Percentiles rank a stretch among this genome's conserved stretches.
Conservation (phyloP, 2,888 invertebrate species). For the Physocephala rufipes region DNA sequence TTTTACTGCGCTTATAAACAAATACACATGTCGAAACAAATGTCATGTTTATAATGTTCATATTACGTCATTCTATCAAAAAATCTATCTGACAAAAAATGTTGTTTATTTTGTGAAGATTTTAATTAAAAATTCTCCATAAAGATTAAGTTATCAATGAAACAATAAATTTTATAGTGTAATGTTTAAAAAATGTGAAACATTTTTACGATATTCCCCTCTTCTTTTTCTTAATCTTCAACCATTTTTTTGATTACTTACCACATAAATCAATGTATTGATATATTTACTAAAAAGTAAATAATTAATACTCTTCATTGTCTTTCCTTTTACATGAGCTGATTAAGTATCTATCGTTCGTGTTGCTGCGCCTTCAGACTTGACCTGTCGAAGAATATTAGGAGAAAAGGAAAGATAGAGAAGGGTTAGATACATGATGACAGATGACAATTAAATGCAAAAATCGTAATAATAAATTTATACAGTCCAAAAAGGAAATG, state of each 20-base stretch:
- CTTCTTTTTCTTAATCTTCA: neutral
- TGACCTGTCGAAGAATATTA: slow-evolving; percentile 45
- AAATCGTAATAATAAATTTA: slow-evolving; percentile 6
- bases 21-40: neutral
- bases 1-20: neutral
- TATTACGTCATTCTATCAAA: neutral
- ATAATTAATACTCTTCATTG: slow-evolving; percentile 59
- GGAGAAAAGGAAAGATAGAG: slow-evolving; percentile 11
- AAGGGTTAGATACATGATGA: neutral
- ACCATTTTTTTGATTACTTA: too few relatives aligned
- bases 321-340: slow-evolving; percentile 41
- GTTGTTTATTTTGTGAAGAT: too few relatives aligned
- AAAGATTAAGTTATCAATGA: too few relatives aligned
- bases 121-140: too few relatives aligned
- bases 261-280: slow-evolving; percentile 58
- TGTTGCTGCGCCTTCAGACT: slow-evolving; percentile 41
- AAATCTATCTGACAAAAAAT: neutral
- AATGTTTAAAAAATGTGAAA: too few relatives aligned
- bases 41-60: neutral
- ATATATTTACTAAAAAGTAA: slow-evolving; percentile 56
- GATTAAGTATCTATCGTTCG: slow-evolving; percentile 41
- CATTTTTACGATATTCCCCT: neutral
- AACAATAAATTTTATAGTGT: too few relatives aligned
- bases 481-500: slow-evolving; percentile 11
- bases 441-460: neutral